These are phyloP conservation scores for Neodiprion fabricii DNA, from an alignment of 1,140 invertebrate genomes.

Conservation along the genomic window DNA sequence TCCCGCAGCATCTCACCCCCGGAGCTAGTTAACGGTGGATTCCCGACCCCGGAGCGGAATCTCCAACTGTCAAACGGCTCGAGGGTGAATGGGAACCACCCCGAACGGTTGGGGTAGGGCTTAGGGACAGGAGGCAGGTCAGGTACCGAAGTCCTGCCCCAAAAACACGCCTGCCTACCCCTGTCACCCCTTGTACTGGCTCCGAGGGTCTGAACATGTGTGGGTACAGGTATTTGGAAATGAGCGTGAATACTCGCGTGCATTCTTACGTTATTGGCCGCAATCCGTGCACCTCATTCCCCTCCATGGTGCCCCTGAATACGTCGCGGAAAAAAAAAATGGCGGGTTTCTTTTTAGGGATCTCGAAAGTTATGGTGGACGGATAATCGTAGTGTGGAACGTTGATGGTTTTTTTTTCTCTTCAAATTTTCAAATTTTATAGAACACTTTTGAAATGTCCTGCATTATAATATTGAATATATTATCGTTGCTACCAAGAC, in stretches of 20 bases:
- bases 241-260: too few relatives aligned
- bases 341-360: not conserved
- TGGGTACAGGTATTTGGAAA: too few relatives aligned
- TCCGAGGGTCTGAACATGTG: too few relatives aligned
- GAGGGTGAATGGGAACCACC: constrained; percentile 2
- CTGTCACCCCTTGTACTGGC: not conserved
- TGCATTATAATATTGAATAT: too few relatives aligned
- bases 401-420: not conserved
- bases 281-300: not conserved
- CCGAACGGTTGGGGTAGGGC: not conserved
- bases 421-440: not conserved
- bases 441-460: too few relatives aligned
- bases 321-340: not conserved
- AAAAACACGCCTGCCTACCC: not conserved
- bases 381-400: not conserved
- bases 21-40: not conserved
- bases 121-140: not conserved
- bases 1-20: not conserved
- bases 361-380: not conserved
- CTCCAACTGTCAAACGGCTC: not conserved
- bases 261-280: too few relatives aligned
- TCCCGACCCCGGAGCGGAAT: not conserved
- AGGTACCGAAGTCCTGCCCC: constrained; percentile 3
- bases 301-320: not conserved
- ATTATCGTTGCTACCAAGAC: too few relatives aligned